These are phyloP conservation scores for Micoletzkya japonica DNA, from an alignment of 2,888 invertebrate species.

Conservation along the genomic window DNA sequence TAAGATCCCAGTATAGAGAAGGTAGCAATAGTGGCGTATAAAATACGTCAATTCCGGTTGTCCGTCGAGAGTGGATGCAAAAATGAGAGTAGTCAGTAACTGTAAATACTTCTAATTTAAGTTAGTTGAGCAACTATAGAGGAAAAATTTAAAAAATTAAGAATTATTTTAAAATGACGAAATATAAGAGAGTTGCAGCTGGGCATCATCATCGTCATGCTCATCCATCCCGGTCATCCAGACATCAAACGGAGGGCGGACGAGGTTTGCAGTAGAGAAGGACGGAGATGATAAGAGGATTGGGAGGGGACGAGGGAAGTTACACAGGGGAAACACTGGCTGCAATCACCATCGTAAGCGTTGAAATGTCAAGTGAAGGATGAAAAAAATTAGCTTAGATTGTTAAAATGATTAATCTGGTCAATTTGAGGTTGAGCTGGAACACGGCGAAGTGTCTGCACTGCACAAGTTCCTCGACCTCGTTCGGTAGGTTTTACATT, in stretches of 20 bases:
- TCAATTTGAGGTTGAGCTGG: neutral
- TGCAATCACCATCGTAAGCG: too few relatives aligned
- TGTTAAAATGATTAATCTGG: neutral
- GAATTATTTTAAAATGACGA: neutral
- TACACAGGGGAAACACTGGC: too few relatives aligned
- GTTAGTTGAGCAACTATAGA: neutral
- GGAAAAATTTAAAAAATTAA: neutral
- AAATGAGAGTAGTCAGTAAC: too few relatives aligned
- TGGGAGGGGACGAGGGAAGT: too few relatives aligned
- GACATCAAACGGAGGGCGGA: conserved; percentile 52
- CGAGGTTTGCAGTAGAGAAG: too few relatives aligned
- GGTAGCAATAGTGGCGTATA: neutral
- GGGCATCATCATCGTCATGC: conserved; percentile 72
- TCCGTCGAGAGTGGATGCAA: neutral
- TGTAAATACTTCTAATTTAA: too few relatives aligned
- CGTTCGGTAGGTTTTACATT: conserved; percentile 73
- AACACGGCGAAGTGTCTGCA: conserved; percentile 38
- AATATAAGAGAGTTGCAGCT: conserved; percentile 36
- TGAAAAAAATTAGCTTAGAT: too few relatives aligned
- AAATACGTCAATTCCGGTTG: neutral
- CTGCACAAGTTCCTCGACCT: conserved; percentile 85
- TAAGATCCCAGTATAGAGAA: conserved; percentile 45
- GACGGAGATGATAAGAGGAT: too few relatives aligned
- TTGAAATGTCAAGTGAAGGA: too few relatives aligned
- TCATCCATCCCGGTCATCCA: conserved; percentile 73